Evolutionary conservation across 2,888 invertebrate species (phyloP), one percentile per base, ranked within the genome.

Genomic region (Odontocerum albicorne): DNA sequence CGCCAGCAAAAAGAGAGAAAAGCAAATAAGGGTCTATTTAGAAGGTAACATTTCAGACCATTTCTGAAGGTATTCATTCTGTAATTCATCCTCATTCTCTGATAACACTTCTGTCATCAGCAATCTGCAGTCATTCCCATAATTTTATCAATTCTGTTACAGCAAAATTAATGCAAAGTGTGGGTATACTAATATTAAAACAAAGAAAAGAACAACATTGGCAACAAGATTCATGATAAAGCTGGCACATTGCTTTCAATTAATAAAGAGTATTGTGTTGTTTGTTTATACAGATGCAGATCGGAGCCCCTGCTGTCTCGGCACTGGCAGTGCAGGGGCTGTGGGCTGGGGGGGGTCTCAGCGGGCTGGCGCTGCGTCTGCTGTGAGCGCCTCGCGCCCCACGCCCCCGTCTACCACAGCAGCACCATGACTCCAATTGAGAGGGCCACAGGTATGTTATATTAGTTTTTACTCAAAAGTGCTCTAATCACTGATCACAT

Each of bases 311-410:
- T 72, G 64, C 73, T 76, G 63, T 71, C 72, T 58, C 74, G 76
- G 61, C 72, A 72, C 55, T 78, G 78, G 78, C 73, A 75, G 58
- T 77, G 78, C 66, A 33, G 31, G 13, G 66, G 67, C 56, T 78
- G 78, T 66, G 75, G 75, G 1, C 67, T 77, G 46, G 72, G 74
- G 62, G 77, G 77, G 72, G 74, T 75, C 64, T 78, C 78, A 1
- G 77, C 76, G 3, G 74, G 77, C 31, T 77, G 78, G 78, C 74
- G 77, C 39, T 78, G 78, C 64, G 73, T 76, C 22, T 77, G 77
- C 15, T 77, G 78, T 70, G 77, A 78, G 66, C 68, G 67, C 13
- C 69, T 78, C 62, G 77, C 77, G 50, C 75, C 73, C 1, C 77
- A 77, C 64, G 78, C 77, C 45, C 77, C 77, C 13, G 77, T 78